These are phyloP conservation scores for Ctenochaetus hawaiiensis DNA, from an alignment of 2,797 vertebrate genomes.

Conservation along the genomic window DNA sequence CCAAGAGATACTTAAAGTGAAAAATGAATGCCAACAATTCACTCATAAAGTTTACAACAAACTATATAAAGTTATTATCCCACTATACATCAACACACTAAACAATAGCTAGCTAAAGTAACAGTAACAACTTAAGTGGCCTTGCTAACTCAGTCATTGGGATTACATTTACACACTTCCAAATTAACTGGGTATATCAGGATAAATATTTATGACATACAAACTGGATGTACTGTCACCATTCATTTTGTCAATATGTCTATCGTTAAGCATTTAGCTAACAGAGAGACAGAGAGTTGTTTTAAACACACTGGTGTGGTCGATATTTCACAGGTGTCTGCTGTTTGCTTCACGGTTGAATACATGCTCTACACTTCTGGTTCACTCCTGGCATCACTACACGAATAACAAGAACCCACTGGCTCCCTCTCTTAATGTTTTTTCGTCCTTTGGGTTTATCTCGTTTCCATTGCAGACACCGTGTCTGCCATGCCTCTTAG, in stretches of 20 bases:
- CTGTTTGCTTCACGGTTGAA: not conserved
- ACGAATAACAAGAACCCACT: not conserved
- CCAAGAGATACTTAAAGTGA: not conserved
- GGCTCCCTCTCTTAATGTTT: not conserved
- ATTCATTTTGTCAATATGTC: not conserved
- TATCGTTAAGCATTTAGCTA: not conserved
- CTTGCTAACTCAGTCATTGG: not conserved
- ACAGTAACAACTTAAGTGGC: not conserved
- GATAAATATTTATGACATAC: no score
- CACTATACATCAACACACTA: not conserved
- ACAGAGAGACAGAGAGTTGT: not conserved
- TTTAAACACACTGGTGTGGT: not conserved
- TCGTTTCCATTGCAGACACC: conserved; percentile 23
- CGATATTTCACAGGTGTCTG: not conserved
- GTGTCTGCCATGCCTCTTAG: conserved; percentile 28
- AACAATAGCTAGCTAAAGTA: not conserved
- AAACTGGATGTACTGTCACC: not conserved
- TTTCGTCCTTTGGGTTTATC: not conserved
- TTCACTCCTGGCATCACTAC: not conserved
- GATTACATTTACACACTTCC: not conserved
- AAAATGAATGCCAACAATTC: not conserved
- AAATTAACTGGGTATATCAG: not conserved
- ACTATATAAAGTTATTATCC: not conserved
- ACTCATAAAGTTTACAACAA: not conserved
- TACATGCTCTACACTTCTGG: not conserved